Conservation (phyloP, 1,140 invertebrate species). For the Drosophila micromelanica region DNA sequence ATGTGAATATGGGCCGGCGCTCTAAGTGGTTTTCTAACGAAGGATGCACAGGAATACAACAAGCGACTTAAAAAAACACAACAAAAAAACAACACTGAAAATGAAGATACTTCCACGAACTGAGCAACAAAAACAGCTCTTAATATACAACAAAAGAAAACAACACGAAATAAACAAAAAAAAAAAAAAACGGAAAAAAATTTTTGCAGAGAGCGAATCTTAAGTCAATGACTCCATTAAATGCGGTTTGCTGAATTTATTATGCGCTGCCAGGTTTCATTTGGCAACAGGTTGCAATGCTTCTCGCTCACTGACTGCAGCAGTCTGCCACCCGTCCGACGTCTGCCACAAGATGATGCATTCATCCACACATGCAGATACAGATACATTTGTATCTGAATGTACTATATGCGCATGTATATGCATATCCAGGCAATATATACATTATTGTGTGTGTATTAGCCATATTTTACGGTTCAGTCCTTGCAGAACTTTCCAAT, state of each 20-base stretch:
- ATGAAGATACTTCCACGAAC: constrained; percentile 48
- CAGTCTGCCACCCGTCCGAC: constrained; percentile 2
- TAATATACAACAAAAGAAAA: constrained; percentile 11
- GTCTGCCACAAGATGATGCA: neutral
- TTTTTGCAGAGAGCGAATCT: constrained; percentile 27
- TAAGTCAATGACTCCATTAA: constrained; percentile 78
- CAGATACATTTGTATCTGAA: neutral
- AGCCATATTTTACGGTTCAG: too few relatives aligned
- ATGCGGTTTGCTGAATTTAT: constrained; percentile 59
- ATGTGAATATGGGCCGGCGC: constrained; percentile 21
- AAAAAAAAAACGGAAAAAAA: neutral
- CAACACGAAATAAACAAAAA: constrained; percentile 7
- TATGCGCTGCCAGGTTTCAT: constrained; percentile 47
- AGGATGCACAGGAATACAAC: constrained; percentile 32
- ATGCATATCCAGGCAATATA: neutral
- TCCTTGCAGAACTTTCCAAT: too few relatives aligned
- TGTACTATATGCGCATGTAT: too few relatives aligned
- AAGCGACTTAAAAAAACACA: too few relatives aligned
- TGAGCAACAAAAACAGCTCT: constrained; percentile 2
- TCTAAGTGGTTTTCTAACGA: constrained; percentile 59
- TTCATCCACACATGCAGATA: neutral
- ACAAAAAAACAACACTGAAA: constrained; percentile 5
- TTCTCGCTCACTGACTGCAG: constrained; percentile 20
- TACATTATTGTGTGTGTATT: neutral
- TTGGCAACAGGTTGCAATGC: constrained; percentile 69